Evolutionary conservation across 2,113 vertebrate genomes (phyloP), one percentile per base, ranked within the genome.

Genomic region (Chionomys nivalis): DNA sequence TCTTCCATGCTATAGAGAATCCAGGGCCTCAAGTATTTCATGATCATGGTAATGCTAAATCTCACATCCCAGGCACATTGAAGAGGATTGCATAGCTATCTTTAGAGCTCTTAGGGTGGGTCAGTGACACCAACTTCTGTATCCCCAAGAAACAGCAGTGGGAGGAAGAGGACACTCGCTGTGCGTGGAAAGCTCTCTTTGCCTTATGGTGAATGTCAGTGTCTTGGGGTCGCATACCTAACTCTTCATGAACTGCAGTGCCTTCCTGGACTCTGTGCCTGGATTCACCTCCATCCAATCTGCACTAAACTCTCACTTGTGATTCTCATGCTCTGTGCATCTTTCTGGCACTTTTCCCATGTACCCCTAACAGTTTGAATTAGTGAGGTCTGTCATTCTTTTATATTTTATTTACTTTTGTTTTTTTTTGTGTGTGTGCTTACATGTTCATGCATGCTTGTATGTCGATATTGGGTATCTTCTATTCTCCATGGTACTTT

Each of bases 381-480:
- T 70, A 24, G 49, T 39, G 9, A 12, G 77, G 17, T n/a, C 16
- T 21, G 5, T 33, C 17, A 42, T 75, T 75, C 39, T 42, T 42
- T 75, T 42, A 10, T 4, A 12, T 75, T 42, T 75, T 42, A 12
- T 75, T 75, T 75, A 75, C 39, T 42, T 75, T 24, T 75, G 24
- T 75, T 11, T 42, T 75, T 42, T 63, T 73, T 75, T 75, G 72
- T 42, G 21, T 42, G 42, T 75, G 4, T 75, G 39, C 11, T 23
- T 2, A 42, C 24, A 26, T n/a, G n/a, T 8, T 2, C n/a, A 42
- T 39, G 9, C 0, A 0, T 2, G 21, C 24, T 42, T 42, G 72
- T 24, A 75, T 42, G 23, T 42, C 19, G 21, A 42, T 11, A 42
- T 42, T 5, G 39, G 23, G 21, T 75, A 3, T 23, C 10, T 75